Percentiles rank a stretch among this genome's conserved stretches.
Evolutionary conservation across 2,797 vertebrate genomes (phyloP).

Genomic region (Acanthis flammea): DNA sequence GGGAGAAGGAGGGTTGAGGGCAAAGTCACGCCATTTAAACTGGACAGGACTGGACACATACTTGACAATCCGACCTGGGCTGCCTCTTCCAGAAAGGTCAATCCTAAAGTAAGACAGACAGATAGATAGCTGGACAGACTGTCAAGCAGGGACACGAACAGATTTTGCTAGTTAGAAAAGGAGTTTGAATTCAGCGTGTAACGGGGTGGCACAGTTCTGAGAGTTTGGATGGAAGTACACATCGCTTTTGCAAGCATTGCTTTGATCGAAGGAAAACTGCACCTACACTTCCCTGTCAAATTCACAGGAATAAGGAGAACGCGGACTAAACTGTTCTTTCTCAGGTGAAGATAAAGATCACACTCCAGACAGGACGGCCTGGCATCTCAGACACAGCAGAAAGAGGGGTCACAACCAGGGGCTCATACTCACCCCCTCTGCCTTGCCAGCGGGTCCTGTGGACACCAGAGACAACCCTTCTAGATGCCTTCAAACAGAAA

Average conservation of each 20-base stretch:
- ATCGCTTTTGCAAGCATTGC: background rate
- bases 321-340: background rate
- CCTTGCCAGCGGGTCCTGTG: background rate
- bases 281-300: background rate
- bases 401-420: background rate
- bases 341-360: background rate
- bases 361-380: background rate
- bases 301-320: background rate
- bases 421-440: background rate
- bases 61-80: background rate
- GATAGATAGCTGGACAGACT: background rate
- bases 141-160: background rate
- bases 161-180: background rate
- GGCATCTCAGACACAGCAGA: background rate
- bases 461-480: background rate
- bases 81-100: background rate
- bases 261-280: background rate
- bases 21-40: background rate
- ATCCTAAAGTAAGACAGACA: background rate
- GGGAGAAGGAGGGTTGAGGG: background rate
- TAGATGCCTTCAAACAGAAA: background rate
- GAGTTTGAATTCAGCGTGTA: background rate
- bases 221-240: background rate
- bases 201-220: background rate
- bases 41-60: background rate